Conservation (phyloP, 2,888 invertebrate genomes). For the Gerosis bhagava region DNA sequence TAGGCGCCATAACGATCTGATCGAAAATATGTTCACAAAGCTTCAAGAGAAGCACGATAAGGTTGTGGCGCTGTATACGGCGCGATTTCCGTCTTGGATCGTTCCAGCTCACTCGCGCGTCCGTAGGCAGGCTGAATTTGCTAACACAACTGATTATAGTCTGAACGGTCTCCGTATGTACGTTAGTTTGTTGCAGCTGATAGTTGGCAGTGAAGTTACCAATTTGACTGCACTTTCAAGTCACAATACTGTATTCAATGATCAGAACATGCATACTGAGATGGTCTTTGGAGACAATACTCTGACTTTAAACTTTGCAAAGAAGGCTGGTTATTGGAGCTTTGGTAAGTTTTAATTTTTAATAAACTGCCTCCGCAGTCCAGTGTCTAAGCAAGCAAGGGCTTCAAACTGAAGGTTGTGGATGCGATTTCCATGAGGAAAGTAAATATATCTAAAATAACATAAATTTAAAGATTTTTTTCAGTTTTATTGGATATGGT, state of each 20-base stretch:
- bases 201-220: conserved; percentile 17
- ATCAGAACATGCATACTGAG: conserved; percentile 41
- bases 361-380: no score
- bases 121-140: conserved; percentile 49
- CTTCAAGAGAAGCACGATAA: conserved; percentile 66
- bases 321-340: conserved; percentile 62
- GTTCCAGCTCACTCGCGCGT: conserved; percentile 49
- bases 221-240: conserved; percentile 27
- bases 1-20: conserved; percentile 83
- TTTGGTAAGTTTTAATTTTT: conserved; percentile 51
- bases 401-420: no score
- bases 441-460: no score
- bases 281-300: conserved; percentile 45
- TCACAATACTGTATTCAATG: conserved; percentile 33
- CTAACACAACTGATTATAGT: conserved; percentile 27
- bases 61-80: conserved; percentile 83
- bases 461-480: no score
- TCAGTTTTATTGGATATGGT: no score
- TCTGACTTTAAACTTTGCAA: conserved; percentile 52
- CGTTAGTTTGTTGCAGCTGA: conserved; percentile 36
- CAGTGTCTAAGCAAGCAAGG: no score
- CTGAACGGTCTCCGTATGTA: conserved; percentile 51
- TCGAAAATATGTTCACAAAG: conserved; percentile 75
- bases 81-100: conserved; percentile 76
- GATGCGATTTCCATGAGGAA: no score